Conservation (phyloP, 2,113 vertebrate genomes). For the Serranochromis macrocephalus region DNA sequence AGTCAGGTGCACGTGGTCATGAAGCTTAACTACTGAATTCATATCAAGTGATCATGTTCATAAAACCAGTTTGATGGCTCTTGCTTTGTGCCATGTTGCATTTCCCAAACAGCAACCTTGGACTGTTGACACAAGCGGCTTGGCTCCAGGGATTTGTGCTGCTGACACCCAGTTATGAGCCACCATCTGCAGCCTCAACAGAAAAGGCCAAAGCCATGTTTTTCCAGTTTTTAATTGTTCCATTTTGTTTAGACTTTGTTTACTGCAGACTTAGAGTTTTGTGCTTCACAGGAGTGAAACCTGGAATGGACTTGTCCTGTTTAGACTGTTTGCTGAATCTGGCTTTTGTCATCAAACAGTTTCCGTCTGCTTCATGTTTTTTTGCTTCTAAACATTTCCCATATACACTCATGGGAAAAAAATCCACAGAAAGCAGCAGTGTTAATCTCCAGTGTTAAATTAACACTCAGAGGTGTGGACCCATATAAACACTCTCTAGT, state of each 20-base stretch:
- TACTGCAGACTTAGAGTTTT: neutral
- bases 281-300: neutral
- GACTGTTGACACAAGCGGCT: neutral
- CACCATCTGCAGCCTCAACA: neutral
- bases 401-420: neutral
- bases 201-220: neutral
- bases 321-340: neutral
- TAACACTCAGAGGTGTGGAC: too few relatives aligned
- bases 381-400: neutral
- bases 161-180: neutral
- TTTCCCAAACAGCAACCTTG: neutral
- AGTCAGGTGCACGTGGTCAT: neutral
- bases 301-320: neutral
- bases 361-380: rapidly evolving
- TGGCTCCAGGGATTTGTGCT: neutral
- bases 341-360: neutral
- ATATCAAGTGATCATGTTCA: neutral
- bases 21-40: neutral
- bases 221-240: neutral
- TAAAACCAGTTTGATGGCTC: neutral
- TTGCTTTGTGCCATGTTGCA: neutral
- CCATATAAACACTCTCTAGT: too few relatives aligned
- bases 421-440: neutral
- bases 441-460: neutral
- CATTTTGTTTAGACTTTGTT: neutral